phyloP scores from a whole-genome alignment of 2,113 vertebrate genomes.

The Anoplopoma fimbria region DNA sequence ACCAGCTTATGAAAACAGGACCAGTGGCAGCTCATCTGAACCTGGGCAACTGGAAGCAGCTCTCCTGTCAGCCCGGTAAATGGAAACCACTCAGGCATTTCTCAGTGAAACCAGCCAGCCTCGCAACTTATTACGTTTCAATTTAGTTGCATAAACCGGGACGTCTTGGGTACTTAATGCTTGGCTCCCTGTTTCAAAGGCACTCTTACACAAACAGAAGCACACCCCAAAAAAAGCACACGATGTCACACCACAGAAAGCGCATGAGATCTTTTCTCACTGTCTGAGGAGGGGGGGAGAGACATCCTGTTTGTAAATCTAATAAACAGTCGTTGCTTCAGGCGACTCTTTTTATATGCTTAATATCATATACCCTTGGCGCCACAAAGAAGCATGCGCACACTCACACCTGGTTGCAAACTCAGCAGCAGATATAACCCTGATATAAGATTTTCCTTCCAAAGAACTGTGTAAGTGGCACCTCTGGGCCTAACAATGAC shows the following conservation, averaged over 20 bases:
- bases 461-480: constrained; percentile 50
- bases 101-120: constrained; percentile 62
- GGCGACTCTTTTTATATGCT: constrained; percentile 62
- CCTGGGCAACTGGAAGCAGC: constrained; percentile 20
- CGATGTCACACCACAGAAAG: constrained; percentile 23
- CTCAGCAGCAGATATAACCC: constrained; percentile 65
- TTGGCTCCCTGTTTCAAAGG: constrained; percentile 22
- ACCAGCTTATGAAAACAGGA: constrained; percentile 45
- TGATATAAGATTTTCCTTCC: constrained; percentile 52
- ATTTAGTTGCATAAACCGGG: constrained; percentile 66
- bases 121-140: constrained; percentile 63
- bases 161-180: constrained; percentile 43
- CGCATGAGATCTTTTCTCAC: constrained; percentile 43
- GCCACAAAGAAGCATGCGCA: constrained; percentile 40
- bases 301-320: constrained; percentile 65
- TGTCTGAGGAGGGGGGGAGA: constrained; percentile 36
- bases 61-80: constrained; percentile 59
- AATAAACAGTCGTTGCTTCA: constrained; percentile 70
- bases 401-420: constrained; percentile 58
- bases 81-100: constrained; percentile 63
- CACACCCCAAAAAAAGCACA: constrained; percentile 10
- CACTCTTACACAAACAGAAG: constrained; percentile 24
- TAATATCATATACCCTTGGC: constrained; percentile 55
- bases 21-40: constrained; percentile 54
- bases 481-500: constrained; percentile 54